Base-by-base conservation (phyloP, 2,797 vertebrate genomes). In the Sebastes elongatus region DNA sequence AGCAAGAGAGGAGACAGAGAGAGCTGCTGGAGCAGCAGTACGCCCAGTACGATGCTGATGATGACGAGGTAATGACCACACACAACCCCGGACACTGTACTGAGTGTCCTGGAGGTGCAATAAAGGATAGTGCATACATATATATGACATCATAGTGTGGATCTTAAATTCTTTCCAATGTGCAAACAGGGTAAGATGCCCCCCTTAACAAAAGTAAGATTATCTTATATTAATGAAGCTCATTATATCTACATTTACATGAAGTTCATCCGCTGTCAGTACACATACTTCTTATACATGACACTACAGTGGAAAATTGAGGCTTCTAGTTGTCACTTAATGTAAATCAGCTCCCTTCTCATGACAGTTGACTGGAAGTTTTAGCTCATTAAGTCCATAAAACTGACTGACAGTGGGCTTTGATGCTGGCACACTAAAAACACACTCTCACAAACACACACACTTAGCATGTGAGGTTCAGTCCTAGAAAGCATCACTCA, bases 11-110 rank as follows among this genome's bases (percentile, higher is more conserved):
- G 53, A 97, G 96, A 81, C 98, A 99, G 95, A 92, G 98, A 84
- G 99, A 99, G 87, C 94, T 99, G 82, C 95, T 99, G 75, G 98
- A 99, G 90, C 98, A 98, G 85, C 99, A 99, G 83, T 99, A 99
- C 11, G 97, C 96, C 23, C 98, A 99, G 18, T 99, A 99, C 1
- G 98, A 99, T 2, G 98, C 98, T 0, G 98, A 99, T 23, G 98
- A 99, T 6, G 98, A 99, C 0, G 98, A 99, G 97, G 98, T 99
- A 95, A 95, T 80, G 46, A 77, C 72, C 52, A n/a, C 60, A 22
- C 30, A 61, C 28, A 22, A 30, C 32, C 35, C 63, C 25, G 30
- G 18, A 6, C 8, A 2, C 42, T 6, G 22, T 13, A 4, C 23
- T 23, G 22, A 20, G 25, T 13, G 33, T 28, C 13, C 10, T 6